A percentile compares a stretch with the other conserved stretches of the same genome.
Evolutionary conservation across 2,888 invertebrate species (phyloP).

Genomic region (Acleris holmiana): DNA sequence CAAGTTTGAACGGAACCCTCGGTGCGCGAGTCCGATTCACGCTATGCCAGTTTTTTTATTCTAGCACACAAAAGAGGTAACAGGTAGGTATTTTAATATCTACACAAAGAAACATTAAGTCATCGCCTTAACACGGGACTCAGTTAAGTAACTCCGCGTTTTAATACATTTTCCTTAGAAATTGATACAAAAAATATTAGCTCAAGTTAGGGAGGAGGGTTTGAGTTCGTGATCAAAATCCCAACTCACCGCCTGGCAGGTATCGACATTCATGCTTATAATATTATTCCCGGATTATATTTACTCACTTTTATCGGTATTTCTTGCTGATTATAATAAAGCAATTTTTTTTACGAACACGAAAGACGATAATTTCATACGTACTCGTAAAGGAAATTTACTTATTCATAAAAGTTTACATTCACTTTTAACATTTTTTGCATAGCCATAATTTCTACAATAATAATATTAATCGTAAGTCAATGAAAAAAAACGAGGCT

Average conservation of each 20-base stretch:
- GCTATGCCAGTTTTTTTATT: too few species aligned
- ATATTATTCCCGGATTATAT: slow-evolving; percentile 6
- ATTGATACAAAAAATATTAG: slow-evolving; percentile 56
- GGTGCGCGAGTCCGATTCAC: too few species aligned
- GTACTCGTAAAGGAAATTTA: not conserved
- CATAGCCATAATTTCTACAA: too few species aligned
- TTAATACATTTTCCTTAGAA: slow-evolving; percentile 52
- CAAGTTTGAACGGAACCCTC: too few species aligned
- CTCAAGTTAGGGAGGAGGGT: slow-evolving; percentile 43
- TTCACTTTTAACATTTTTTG: too few species aligned
- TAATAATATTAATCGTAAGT: too few species aligned
- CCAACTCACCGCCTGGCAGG: slow-evolving; percentile 39
- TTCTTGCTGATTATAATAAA: not conserved
- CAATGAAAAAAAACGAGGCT: too few species aligned
- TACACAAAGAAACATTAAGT: not conserved
- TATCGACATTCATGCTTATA: slow-evolving; percentile 39
- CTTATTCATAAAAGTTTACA: too few species aligned
- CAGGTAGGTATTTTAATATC: too few species aligned
- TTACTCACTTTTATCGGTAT: not conserved
- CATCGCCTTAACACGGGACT: slow-evolving; percentile 38
- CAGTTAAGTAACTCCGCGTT: slow-evolving; percentile 48
- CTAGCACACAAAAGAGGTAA: too few species aligned
- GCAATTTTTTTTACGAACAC: not conserved
- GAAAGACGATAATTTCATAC: not conserved
- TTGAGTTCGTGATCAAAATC: slow-evolving; percentile 50